These are phyloP conservation scores for Myotis davidii DNA, from an alignment of 2,113 vertebrate genomes.

Conservation along the genomic window DNA sequence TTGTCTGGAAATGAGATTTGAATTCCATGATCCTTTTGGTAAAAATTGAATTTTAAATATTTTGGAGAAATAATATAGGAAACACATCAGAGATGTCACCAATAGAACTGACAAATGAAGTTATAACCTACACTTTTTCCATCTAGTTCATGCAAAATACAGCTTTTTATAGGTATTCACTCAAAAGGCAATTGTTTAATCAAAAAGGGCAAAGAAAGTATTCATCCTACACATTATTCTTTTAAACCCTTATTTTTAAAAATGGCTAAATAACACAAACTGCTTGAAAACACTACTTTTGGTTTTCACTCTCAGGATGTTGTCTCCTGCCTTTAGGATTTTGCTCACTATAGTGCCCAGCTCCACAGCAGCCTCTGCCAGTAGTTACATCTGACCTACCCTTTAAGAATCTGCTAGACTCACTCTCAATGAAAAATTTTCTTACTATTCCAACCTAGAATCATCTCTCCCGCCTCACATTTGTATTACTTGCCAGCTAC, in stretches of 20 bases:
- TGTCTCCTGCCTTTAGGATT: background rate
- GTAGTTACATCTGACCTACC: background rate
- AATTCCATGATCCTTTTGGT: background rate
- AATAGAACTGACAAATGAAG: background rate
- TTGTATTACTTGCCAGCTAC: slow-evolving; percentile 63
- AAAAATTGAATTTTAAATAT: slow-evolving; percentile 51
- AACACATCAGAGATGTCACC: background rate
- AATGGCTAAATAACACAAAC: background rate
- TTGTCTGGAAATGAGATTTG: slow-evolving; percentile 8
- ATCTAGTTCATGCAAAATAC: background rate
- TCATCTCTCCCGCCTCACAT: background rate
- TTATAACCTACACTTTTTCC: background rate
- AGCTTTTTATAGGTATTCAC: background rate
- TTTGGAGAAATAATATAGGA: background rate
- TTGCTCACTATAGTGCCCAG: background rate
- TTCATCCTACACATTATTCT: background rate
- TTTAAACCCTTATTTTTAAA: background rate
- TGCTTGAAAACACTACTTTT: background rate
- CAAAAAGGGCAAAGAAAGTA: background rate
- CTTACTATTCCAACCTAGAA: background rate
- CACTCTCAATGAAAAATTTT: background rate
- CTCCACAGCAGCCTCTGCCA: background rate
- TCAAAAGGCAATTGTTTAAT: background rate
- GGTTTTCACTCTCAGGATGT: background rate
- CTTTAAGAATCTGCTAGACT: background rate